phyloP scores from a whole-genome alignment of 1,140 invertebrate genomes.

The Neocloeon triangulifer region DNA sequence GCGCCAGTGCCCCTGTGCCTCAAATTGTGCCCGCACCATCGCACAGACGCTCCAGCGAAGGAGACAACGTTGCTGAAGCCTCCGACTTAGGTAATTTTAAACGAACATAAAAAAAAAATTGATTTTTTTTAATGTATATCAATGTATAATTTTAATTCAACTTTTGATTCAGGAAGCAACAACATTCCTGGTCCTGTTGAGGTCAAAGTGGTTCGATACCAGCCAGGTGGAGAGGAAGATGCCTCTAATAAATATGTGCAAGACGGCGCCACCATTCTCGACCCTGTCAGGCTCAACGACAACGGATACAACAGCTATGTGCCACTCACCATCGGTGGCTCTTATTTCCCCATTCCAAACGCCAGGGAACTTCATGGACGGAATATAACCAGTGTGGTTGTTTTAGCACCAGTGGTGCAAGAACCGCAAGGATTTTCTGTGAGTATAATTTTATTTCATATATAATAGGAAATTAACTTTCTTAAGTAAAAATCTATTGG shows the following conservation, averaged over 20 bases:
- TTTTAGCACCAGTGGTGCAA: constrained; percentile 53
- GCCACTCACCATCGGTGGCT: constrained; percentile 39
- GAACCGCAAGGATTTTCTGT: too few relatives aligned
- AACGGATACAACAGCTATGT: constrained; percentile 58
- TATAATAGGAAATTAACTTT: neutral
- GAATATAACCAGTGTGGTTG: constrained; percentile 55
- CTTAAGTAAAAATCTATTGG: too few relatives aligned
- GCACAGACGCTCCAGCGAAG: constrained; percentile 15
- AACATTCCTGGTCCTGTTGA: constrained; percentile 35
- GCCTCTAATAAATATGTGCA: constrained; percentile 46
- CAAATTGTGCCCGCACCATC: constrained; percentile 21
- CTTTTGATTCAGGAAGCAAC: constrained; percentile 19
- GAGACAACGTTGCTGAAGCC: constrained; percentile 23
- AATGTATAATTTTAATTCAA: too few relatives aligned
- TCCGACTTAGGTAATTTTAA: constrained; percentile 20
- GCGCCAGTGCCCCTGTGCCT: constrained; percentile 31
- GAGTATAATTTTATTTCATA: too few relatives aligned
- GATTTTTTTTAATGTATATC: too few relatives aligned
- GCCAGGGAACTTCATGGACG: constrained; percentile 42
- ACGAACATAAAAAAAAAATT: too few relatives aligned
- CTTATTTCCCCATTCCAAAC: constrained; percentile 60
- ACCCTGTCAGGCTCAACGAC: constrained; percentile 44
- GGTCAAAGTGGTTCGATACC: constrained; percentile 63
- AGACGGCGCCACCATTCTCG: constrained; percentile 43
- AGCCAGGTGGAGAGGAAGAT: constrained; percentile 46